Conservation (phyloP, 2,797 vertebrate genomes). For the Fundulus diaphanus region DNA sequence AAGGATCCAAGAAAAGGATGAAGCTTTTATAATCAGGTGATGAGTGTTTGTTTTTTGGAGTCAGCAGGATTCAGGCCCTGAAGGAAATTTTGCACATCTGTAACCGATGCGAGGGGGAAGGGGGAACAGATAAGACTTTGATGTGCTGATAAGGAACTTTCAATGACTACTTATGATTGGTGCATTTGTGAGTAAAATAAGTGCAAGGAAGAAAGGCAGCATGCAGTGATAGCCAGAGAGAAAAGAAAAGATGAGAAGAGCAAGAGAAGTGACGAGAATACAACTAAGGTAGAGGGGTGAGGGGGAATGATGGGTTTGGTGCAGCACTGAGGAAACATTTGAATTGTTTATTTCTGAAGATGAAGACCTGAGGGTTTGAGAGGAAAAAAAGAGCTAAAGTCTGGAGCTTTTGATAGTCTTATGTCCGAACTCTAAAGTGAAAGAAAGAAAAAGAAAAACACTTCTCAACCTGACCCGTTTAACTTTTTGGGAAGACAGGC, state of each 20-base stretch:
- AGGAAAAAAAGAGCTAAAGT: constrained; percentile 45
- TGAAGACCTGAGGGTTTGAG: constrained; percentile 59
- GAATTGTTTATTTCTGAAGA: constrained; percentile 67
- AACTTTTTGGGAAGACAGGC: constrained; percentile 39
- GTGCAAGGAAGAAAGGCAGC: constrained; percentile 44
- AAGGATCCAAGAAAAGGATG: constrained; percentile 12
- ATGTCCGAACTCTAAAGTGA: constrained; percentile 39
- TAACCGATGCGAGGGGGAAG: constrained; percentile 2
- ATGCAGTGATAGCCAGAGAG: constrained; percentile 53
- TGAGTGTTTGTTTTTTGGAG: constrained; percentile 41
- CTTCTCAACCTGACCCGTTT: constrained; percentile 32
- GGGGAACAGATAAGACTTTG: constrained; percentile 42
- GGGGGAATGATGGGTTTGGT: constrained; percentile 29
- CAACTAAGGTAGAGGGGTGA: constrained; percentile 25
- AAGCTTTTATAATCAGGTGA: constrained; percentile 52
- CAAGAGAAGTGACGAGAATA: constrained; percentile 58
- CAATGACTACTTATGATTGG: constrained; percentile 26
- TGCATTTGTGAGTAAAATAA: constrained; percentile 45
- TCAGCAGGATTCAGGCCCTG: constrained; percentile 54
- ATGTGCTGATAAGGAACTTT: constrained; percentile 57
- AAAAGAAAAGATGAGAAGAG: constrained; percentile 63
- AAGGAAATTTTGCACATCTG: constrained; percentile 48
- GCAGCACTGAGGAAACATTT: constrained; percentile 31
- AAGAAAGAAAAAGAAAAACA: constrained; percentile 28
- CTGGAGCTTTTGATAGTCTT: constrained; percentile 54